Evolutionary conservation across 2,888 invertebrate species (phyloP).

Genomic region (Polydrusus pterygomalis): DNA sequence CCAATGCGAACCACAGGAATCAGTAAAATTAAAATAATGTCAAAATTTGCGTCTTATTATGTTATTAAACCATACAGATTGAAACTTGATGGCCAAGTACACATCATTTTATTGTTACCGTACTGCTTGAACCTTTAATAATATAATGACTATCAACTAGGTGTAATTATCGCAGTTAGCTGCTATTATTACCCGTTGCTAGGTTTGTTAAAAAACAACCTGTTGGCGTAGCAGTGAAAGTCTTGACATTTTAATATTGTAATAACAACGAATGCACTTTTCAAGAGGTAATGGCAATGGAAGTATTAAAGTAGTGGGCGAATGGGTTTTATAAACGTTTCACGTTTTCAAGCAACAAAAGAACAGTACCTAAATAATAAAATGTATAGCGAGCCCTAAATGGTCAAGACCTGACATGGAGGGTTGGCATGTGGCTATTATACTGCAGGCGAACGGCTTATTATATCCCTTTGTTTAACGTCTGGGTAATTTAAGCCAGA

Average conservation of each 20-base stretch:
- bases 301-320: conserved; percentile 6
- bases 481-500: no score
- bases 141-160: background rate
- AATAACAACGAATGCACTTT: conserved; percentile 22
- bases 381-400: no score
- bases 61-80: background rate
- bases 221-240: conserved; percentile 24
- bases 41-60: no score
- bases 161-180: conserved; percentile 14
- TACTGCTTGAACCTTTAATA: conserved; percentile 1
- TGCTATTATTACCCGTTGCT: conserved; percentile 10
- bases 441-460: no score
- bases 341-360: conserved; percentile 3
- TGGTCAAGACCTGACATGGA: no score
- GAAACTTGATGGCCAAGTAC: no score
- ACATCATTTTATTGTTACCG: no score
- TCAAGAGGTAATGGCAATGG: conserved; percentile 21
- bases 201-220: conserved; percentile 16
- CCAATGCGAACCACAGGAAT: no score
- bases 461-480: no score
- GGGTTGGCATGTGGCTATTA: no score
- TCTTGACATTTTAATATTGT: conserved; percentile 26
- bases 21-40: no score
- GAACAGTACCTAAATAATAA: background rate
- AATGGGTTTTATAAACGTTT: conserved; percentile 17